Base-by-base conservation (phyloP, 1,140 invertebrate genomes). In the Leguminivora glycinivorella region DNA sequence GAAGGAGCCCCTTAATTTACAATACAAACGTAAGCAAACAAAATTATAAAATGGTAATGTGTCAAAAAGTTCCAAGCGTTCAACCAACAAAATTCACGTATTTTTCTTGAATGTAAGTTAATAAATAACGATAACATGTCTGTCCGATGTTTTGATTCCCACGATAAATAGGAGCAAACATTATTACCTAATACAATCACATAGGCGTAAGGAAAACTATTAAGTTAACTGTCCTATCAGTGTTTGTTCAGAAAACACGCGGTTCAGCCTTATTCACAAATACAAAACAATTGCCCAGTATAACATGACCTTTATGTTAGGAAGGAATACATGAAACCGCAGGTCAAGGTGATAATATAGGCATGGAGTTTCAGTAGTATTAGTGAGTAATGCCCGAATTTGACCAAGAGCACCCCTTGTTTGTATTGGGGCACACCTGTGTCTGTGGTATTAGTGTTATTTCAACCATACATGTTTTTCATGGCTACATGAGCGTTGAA, bases 201-300 rank as follows among this genome's bases (percentile, higher is more conserved):
- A 19, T 19, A 52, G 7, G 17, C 19, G 47, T 52, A 52, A 52
- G 47, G 47, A 52, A 52, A 52, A 52, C 47, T 52, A 52, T 52
- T 52, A 52, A 52, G 47, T 52, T 52, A 52, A 52, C 47, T 10
- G 47, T 9, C 47, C 47, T 52, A 19, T 19, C 47, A 52, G 47
- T 52, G 19, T 52, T 52, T 52, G 19, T 52, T 19, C 47, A 22
- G 47, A 52, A 52, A 52, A 52, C 47, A 52, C 47, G 19, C 2
- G n/a, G 19, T 17, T 52, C 47, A 52, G 47, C 47, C 17, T 17
- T 17, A 52, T 52, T 52, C 19, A 19, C 47, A 52, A 52, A 52
- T 22, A 22, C 19, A 19, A 52, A 17, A 52, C 6, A 3, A 0
- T 1, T 5, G 4, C 1, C 47, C 7, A 22, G 6, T 52, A 10